phyloP scores from a whole-genome alignment of 2,888 invertebrate species.

The Itoplectis maculator region DNA sequence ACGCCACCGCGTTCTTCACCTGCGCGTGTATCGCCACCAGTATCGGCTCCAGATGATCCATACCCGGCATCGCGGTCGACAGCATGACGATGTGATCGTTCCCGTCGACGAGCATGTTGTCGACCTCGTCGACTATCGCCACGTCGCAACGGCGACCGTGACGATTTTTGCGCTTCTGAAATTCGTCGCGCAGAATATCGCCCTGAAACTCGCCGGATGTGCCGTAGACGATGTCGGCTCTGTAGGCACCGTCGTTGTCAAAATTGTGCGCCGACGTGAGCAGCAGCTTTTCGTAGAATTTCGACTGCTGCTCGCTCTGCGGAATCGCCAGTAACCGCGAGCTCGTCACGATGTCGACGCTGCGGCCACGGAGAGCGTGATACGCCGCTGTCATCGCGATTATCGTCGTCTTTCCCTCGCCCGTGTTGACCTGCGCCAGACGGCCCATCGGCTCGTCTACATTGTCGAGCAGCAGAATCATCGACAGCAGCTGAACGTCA shows the following conservation, averaged over 20 bases:
- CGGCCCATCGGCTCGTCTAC: conserved; percentile 60
- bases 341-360: conserved; percentile 80
- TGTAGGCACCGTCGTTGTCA: conserved; percentile 70
- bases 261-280: conserved; percentile 76
- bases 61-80: conserved; percentile 79
- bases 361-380: conserved; percentile 74
- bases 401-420: conserved; percentile 82
- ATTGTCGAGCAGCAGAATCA: conserved; percentile 70
- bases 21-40: conserved; percentile 72
- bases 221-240: conserved; percentile 78
- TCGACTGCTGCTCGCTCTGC: conserved; percentile 71
- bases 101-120: conserved; percentile 83
- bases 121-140: conserved; percentile 84
- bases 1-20: conserved; percentile 65
- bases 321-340: conserved; percentile 78
- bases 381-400: conserved; percentile 78
- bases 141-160: conserved; percentile 74
- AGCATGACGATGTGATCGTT: conserved; percentile 82
- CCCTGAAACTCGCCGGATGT: conserved; percentile 79
- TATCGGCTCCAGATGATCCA: conserved; percentile 80
- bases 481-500: conserved; percentile 74
- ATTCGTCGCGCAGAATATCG: conserved; percentile 78
- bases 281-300: conserved; percentile 74
- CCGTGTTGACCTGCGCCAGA: conserved; percentile 80
- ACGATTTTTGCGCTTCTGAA: conserved; percentile 77